Evolutionary conservation across 2,888 invertebrate species (phyloP), one percentile per base, ranked within the genome.

Genomic region (Poecilobothrus nobilitatus): DNA sequence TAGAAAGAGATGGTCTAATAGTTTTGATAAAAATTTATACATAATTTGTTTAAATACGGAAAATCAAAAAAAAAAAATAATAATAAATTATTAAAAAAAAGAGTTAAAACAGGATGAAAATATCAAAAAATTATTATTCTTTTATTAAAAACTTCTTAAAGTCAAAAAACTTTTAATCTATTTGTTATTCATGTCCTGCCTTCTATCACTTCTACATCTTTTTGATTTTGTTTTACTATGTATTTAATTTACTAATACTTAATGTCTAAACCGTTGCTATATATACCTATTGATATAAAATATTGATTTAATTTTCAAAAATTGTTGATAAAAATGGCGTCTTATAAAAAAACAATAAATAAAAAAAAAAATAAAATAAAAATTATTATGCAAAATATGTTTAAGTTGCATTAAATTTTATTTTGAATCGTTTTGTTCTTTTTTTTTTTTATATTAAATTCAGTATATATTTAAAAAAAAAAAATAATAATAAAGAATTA

Each of bases 331-430:
- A 27, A 27, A 27, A 27, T 27, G 5, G 2, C 3, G 27, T 5
- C 3, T 27, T 5, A 4, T 27, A 27, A 27, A 27, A 27, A n/a
- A n/a, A n/a, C n/a, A n/a, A n/a, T n/a, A n/a, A n/a, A 34, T 5
- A 34, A 34, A 34, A 34, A 34, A 34, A 34, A 34, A 34, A 34
- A 8, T 34, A 34, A 34, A 34, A 34, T 7, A 44, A 44, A 44
- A 53, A 53, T 53, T 53, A 53, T 53, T 53, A 53, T 53, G 53
- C 53, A 53, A 53, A 53, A 53, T 53, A 53, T 37, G 37, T 37
- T 37, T 53, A 53, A 53, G 18, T n/a, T 53, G 53, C 53, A 53
- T 53, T 37, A 27, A 27, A 4, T 27, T 27, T 27, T 27, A 27
- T 27, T 27, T 27, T 27, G 27, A 27, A 27, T 27, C 5, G 5